Evolutionary conservation across 2,113 vertebrate species (phyloP), one percentile per base, ranked within the genome.

Genomic region (Numida meleagris): DNA sequence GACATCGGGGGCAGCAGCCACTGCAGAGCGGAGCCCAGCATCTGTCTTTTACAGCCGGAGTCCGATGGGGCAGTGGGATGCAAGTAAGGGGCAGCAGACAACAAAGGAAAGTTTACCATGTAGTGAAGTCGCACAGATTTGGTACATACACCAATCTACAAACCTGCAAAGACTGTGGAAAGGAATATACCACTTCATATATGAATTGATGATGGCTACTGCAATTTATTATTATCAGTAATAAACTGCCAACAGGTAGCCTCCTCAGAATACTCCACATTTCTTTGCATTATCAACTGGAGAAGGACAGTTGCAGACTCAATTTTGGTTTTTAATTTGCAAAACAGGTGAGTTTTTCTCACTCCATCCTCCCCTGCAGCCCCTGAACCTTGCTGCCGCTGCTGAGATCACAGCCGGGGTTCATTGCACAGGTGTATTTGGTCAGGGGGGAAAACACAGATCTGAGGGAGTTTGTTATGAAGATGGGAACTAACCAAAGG

Each of bases 61-160:
- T 74, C 11, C 5, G 89, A 48, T 46, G 87, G 67, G 59, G 14
- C 45, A 86, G 76, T n/a, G 50, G 88, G 38, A 86, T 91, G 72
- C 50, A 77, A 93, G 55, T 62, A 85, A 66, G n/a, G 88, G 34
- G 68, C 86, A 96, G 46, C 24, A 71, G n/a, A 29, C 29, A 71
- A 55, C 25, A 83, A 36, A 77, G 63, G 20, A 63, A 74, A 67
- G 55, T 59, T 89, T 88, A 34, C 17, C 61, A 8, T 5, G 36
- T 82, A 81, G 72, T 33, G 19, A 82, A 80, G 25, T 50, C 9
- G 36, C 45, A 79, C 62, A 76, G 58, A 58, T 85, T 84, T 76
- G n/a, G 70, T 79, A 86, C 83, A 62, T 33, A 68, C 14, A 66
- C 51, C 5, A 5, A 76, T 48, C 40, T 91, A 43, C 17, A 86